Evolutionary conservation across 2,888 invertebrate genomes (phyloP), one percentile per base, ranked within the genome.

Genomic region (Ormyrus thymus): DNA sequence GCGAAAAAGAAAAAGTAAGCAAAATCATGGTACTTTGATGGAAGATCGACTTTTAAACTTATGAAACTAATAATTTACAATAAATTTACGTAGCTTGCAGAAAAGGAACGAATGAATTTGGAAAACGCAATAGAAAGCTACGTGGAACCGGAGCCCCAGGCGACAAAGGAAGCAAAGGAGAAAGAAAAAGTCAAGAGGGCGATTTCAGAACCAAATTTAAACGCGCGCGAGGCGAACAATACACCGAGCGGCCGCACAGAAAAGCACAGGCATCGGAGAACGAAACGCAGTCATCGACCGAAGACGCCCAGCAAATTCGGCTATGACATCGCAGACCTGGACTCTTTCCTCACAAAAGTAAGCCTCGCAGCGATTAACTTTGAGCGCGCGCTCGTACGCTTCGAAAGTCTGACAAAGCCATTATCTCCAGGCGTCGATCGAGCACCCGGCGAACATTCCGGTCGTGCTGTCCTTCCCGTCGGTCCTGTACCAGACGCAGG

Each of bases 361-460:
- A 90, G 43, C 11, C 4, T n/a, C 50, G 15, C 9, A 15, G 7
- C 45, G 4, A 45, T 6, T 45, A 10, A 55, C 13, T 2, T n/a
- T 2, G 7, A 55, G 13, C 9, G 46, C 56, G 13, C 9, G 3
- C 29, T 1, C 43, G n/a, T 66, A 61, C 29, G 15, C 29, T 29
- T 29, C 1, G 29, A 29, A 4, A 29, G 4, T 29, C 29, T 29
- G 29, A 29, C 29, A 65, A 48, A 70, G 8, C n/a, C n/a, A 53
- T 66, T 53, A 50, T 43, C 10, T 61, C 6, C 90, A 94, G 93
- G 95, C 96, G 8, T 94, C 95, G 9, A 92, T 96, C 82, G 94
- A 95, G 80, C 93, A 93, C 48, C 96, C 96, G 0, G 96, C 95
- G 62, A 96, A 96, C 89, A 95, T 96, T 81, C 96, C 96, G 1